Evolutionary conservation across 2,888 invertebrate species (phyloP), one percentile per base, ranked within the genome.

Genomic region (Gibbula magus): DNA sequence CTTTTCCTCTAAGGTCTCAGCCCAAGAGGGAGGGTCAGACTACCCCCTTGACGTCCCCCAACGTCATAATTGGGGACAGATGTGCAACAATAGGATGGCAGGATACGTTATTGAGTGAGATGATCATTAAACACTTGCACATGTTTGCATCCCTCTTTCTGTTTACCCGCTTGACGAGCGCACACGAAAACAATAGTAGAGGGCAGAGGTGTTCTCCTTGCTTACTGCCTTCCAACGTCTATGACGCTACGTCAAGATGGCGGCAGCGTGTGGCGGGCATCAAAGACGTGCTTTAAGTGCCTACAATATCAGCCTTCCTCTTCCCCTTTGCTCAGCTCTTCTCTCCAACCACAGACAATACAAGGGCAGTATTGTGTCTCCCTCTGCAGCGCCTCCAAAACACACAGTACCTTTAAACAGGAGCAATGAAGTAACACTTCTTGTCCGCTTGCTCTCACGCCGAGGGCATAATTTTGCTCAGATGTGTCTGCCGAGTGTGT

Each of bases 101-200:
- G 53, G 70, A 74, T 78, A 78, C 53, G 51, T 35, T 73, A 74
- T 29, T 29, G 74, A 35, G 52, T 54, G 78, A 78, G 78, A 73
- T 74, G 56, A 73, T 67, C 56, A 56, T 78, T 78, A 78, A 78
- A 78, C 74, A 32, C 35, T 45, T 25, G 74, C 78, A 74, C 54
- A 73, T 78, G 78, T 78, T 73, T 70, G 74, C 74, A 73, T 73
- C 78, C 74, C 35, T 45, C 39, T 73, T 35, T 32, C 16, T 78
- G 74, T 78, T 78, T 78, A 54, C 56, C 73, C 74, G 54, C 54
- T 56, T 78, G 78, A 78, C 56, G 56, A 78, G 74, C 56, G 56
- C 78, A 78, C 56, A 78, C 74, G 78, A 78, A 78, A 78, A 78
- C 78, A 78, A 78, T 78, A 73, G 78, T 51, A 74, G 32, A 53